Percentiles rank a stretch among this genome's conserved stretches.
Conservation (phyloP, 2,797 vertebrate genomes). For the Dendrocincla tyrannina region DNA sequence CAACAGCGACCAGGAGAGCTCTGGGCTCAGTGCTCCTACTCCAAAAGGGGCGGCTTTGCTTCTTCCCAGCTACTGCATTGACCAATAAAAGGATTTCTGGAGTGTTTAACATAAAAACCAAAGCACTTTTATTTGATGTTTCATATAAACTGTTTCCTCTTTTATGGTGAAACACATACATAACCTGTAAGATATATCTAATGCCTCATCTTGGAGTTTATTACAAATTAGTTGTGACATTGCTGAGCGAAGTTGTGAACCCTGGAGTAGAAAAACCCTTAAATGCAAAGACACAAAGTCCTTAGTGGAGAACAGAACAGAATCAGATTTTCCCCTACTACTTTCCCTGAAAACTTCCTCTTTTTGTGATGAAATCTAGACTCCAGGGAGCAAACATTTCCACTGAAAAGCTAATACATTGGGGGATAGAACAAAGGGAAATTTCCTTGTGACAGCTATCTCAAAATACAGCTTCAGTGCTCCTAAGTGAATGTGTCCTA, state of each 20-base stretch:
- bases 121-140: neutral
- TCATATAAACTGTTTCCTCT: neutral
- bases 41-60: fast-evolving
- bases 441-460: neutral
- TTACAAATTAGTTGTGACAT: neutral
- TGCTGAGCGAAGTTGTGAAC: neutral
- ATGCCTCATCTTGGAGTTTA: neutral
- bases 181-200: neutral
- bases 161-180: neutral
- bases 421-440: neutral
- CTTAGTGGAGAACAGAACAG: neutral
- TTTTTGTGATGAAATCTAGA: constrained; percentile 1
- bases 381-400: neutral
- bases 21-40: neutral
- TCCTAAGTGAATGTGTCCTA: neutral
- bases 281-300: neutral
- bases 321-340: neutral
- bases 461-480: neutral
- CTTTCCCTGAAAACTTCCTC: constrained; percentile 17
- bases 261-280: neutral
- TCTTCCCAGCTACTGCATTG: neutral
- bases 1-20: neutral
- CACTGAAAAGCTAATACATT: neutral
- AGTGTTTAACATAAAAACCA: neutral
- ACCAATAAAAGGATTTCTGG: neutral